Percentiles rank a stretch among this genome's conserved stretches.
Evolutionary conservation across 2,797 vertebrate species (phyloP).

Genomic region (Diceros bicornis): DNA sequence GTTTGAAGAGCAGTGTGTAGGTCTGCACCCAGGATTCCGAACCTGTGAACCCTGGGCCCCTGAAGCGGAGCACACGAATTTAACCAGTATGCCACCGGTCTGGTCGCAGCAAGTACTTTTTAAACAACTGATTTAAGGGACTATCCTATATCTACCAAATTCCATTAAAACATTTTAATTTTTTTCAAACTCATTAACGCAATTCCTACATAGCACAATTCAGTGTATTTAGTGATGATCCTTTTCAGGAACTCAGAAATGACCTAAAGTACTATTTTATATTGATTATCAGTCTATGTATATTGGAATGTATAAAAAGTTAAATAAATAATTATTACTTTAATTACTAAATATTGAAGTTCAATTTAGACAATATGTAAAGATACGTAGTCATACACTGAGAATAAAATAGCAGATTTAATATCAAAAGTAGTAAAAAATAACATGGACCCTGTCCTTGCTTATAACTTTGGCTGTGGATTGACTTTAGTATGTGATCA

Average conservation of each 20-base stretch:
- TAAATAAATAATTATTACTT: neutral
- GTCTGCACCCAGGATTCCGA: no score
- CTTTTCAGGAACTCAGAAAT: slow-evolving; percentile 50
- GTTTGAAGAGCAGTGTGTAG: no score
- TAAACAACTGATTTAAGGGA: neutral
- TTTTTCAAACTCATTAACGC: neutral
- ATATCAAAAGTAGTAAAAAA: neutral
- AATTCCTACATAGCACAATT: neutral
- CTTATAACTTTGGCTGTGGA: neutral
- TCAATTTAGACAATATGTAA: neutral
- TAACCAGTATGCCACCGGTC: no score
- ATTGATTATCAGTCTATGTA: neutral
- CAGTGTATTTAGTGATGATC: neutral
- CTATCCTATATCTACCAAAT: neutral
- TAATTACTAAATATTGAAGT: slow-evolving; percentile 14
- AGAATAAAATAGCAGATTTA: neutral
- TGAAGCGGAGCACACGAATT: no score
- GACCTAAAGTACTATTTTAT: neutral
- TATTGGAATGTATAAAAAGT: neutral
- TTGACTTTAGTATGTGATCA: slow-evolving; percentile 4
- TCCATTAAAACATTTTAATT: neutral
- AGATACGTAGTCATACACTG: neutral
- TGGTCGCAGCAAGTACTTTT: neutral
- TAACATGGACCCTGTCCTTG: neutral
- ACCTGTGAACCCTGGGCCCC: no score